Conservation (phyloP, 2,888 invertebrate genomes). For the Dolichopus griseipennis region DNA sequence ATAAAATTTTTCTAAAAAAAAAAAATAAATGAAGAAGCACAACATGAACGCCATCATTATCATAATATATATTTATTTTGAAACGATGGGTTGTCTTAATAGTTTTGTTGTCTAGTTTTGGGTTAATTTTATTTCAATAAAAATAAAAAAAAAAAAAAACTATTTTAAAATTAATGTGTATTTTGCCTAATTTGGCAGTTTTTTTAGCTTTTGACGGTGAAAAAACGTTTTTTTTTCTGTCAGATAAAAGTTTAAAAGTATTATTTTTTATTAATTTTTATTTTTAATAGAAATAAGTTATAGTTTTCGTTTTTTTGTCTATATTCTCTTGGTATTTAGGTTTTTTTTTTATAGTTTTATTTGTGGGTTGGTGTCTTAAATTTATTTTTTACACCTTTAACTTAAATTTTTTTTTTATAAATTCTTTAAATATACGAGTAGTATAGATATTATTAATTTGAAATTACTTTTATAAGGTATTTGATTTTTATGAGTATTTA, state of each 20-base stretch:
- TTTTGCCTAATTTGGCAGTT: conserved; percentile 3
- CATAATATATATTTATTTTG: conserved; percentile 1
- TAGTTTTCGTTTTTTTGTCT: neutral
- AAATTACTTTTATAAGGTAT: no score
- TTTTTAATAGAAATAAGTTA: neutral
- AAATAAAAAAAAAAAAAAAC: no score
- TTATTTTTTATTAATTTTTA: neutral
- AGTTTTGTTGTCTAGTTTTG: neutral
- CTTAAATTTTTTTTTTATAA: neutral
- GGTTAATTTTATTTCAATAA: neutral
- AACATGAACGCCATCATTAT: conserved; percentile 6
- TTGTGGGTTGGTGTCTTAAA: neutral
- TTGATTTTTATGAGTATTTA: no score
- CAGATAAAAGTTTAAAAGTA: no score
- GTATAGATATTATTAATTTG: no score
- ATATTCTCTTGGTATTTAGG: neutral
- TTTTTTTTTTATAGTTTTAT: no score
- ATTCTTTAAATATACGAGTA: no score
- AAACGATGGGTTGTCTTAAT: conserved; percentile 1
- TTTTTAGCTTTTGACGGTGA: neutral
- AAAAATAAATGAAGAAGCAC: neutral
- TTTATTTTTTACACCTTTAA: conserved; percentile 2
- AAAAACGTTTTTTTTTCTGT: no score
- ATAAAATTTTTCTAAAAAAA: no score
- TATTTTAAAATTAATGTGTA: neutral